Percentiles rank a stretch among this genome's conserved stretches.
Conservation (phyloP, 2,113 vertebrate genomes). For the Recurvirostra avosetta region DNA sequence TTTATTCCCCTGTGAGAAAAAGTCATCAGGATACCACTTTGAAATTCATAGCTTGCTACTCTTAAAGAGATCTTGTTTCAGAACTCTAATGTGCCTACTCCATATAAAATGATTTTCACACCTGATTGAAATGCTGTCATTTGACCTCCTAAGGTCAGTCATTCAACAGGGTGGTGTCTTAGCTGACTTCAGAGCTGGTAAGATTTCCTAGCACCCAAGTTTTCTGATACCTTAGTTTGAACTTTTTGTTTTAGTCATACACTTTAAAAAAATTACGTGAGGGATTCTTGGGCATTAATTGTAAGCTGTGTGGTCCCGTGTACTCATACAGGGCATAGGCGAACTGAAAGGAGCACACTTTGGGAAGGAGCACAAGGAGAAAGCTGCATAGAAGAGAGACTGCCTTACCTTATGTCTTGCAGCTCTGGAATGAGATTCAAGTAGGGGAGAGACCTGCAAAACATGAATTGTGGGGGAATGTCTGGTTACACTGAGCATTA, state of each 20-base stretch:
- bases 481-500: neutral
- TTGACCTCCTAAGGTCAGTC: neutral
- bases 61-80: neutral
- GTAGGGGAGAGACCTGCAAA: neutral
- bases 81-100: neutral
- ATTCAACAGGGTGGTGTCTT: neutral
- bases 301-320: neutral
- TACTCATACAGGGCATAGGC: neutral
- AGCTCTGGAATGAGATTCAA: neutral
- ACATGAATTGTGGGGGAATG: neutral
- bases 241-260: rapidly evolving
- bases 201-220: neutral
- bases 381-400: neutral
- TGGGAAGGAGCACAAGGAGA: neutral
- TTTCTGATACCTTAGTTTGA: neutral
- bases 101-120: neutral
- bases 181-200: neutral
- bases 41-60: neutral
- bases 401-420: neutral
- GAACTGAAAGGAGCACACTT: neutral
- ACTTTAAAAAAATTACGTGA: neutral
- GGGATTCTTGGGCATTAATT: neutral
- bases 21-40: neutral
- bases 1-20: neutral
- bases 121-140: neutral